phyloP scores from a whole-genome alignment of 2,797 vertebrate species.

The Borostomias antarcticus region DNA sequence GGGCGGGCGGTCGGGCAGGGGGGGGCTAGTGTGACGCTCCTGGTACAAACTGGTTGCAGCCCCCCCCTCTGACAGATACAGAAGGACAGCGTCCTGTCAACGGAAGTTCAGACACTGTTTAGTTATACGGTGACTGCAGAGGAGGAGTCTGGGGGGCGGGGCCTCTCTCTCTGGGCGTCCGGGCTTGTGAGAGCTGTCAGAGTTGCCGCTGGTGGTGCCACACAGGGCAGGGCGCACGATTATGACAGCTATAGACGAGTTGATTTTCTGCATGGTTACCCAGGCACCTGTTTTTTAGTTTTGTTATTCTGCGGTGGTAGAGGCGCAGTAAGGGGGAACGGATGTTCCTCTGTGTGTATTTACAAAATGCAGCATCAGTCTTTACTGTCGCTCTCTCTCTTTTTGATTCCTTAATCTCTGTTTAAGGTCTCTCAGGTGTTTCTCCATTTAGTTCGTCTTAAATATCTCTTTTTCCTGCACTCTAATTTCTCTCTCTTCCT shows the following conservation, averaged over 20 bases:
- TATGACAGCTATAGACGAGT: slow-evolving; percentile 57
- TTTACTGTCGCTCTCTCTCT: slow-evolving; percentile 37
- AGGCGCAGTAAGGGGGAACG: slow-evolving; percentile 55
- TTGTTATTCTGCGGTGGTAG: slow-evolving; percentile 66
- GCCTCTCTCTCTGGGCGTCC: no score
- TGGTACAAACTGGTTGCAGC: slow-evolving; percentile 26
- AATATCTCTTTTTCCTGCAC: slow-evolving; percentile 51
- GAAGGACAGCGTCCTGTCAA: slow-evolving; percentile 47
- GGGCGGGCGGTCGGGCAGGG: slow-evolving; percentile 24
- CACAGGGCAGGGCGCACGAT: slow-evolving; percentile 48
- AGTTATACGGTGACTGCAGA: not conserved
- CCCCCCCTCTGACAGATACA: slow-evolving; percentile 37
- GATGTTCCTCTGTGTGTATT: slow-evolving; percentile 61
- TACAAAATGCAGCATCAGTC: slow-evolving; percentile 45
- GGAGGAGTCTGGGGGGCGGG: slow-evolving; percentile 36
- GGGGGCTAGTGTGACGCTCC: slow-evolving; percentile 9
- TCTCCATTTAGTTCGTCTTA: slow-evolving; percentile 33
- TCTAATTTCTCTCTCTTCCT: slow-evolving; percentile 50
- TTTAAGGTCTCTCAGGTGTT: slow-evolving; percentile 42
- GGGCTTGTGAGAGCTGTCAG: slow-evolving; percentile 28
- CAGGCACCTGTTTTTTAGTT: slow-evolving; percentile 75
- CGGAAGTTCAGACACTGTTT: slow-evolving; percentile 41
- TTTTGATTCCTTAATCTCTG: slow-evolving; percentile 26
- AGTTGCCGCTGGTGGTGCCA: slow-evolving; percentile 55
- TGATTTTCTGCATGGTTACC: slow-evolving; percentile 77